Base-by-base conservation (phyloP, 2,888 invertebrate species). In the Unio delphinus region DNA sequence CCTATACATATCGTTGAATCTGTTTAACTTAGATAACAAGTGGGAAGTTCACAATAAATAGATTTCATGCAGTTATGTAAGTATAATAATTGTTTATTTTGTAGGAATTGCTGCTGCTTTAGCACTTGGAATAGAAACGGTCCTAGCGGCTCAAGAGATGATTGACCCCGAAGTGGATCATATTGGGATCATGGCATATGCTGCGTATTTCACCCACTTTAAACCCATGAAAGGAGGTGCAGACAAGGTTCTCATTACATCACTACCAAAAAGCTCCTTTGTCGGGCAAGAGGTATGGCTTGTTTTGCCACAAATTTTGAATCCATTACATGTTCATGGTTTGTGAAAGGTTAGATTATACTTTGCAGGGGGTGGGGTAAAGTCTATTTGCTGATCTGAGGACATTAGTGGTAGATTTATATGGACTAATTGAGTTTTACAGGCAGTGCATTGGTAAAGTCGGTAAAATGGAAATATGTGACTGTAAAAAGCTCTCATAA, bases 151-250 rank as follows among this genome's bases (percentile, higher is more conserved):
- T 20, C 95, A 95, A 69, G 98, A 99, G 87, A 96, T 99, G 94
- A 95, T 96, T 57, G 96, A 96, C 89, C 95, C 94, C 58, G 95
- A 98, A 88, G 96, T 96, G 8, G 98, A 99, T 88, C 98, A 98
- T 91, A 92, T 99, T 80, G 98, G 97, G 57, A 96, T 98, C 70
- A 99, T 99, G 99, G 96, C 98, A 0, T 98, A 98, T 91, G 95
- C 96, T 0, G 96, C 98, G 0, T 94, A 95, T 88, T 95, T 96
- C 91, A 95, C 96, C 81, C 96, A 96, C 55, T 76, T 82, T 45
- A 81, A 80, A 61, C 83, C 86, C n/a, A 74, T 78, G 17, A 77
- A 75, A 57, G 70, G 81, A 28, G 65, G 79, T 17, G 76, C 78
- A 34, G 83, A 83, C 64, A 81, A 80, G 59, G 83, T 85, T 6